A percentile compares a stretch with the other conserved stretches of the same genome.
Evolutionary conservation across 2,888 invertebrate species (phyloP).

Genomic region (Altica lythri): DNA sequence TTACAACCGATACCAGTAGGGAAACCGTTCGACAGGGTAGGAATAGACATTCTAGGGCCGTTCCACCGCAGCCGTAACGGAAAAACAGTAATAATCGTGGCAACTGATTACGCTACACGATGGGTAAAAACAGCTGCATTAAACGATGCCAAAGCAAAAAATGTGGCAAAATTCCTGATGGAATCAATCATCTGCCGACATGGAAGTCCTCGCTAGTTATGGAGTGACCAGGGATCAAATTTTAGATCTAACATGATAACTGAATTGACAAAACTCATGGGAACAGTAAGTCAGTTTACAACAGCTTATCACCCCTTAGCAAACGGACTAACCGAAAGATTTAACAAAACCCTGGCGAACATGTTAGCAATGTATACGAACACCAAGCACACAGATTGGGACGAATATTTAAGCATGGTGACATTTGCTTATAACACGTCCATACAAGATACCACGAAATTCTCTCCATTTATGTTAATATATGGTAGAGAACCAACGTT

Average conservation of each 20-base stretch:
- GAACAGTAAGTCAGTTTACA: constrained; percentile 18
- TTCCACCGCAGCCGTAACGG: constrained; percentile 34
- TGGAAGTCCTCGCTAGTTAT: constrained; percentile 22
- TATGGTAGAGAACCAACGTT: constrained; percentile 17
- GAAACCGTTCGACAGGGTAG: constrained; percentile 28
- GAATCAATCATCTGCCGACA: constrained; percentile 24
- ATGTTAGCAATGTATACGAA: constrained; percentile 33
- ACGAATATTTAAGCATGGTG: constrained; percentile 16
- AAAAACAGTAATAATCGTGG: constrained; percentile 39
- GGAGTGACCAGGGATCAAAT: constrained; percentile 28
- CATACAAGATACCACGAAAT: constrained; percentile 22
- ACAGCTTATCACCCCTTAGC: constrained; percentile 28
- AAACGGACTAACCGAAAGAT: constrained; percentile 37
- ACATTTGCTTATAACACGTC: constrained; percentile 24
- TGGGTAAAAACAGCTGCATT: constrained; percentile 37
- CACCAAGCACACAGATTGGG: constrained; percentile 28
- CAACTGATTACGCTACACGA: constrained; percentile 41
- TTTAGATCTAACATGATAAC: constrained; percentile 32
- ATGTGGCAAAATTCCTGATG: constrained; percentile 30
- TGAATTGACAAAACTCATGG: constrained; percentile 19
- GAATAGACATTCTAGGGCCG: constrained; percentile 40
- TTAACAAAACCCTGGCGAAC: constrained; percentile 38
- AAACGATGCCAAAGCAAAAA: constrained; percentile 30
- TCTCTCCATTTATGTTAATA: constrained; percentile 5
- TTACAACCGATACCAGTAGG: neutral